Base-by-base conservation (phyloP, 2,888 invertebrate genomes). In the Troides oblongomaculatus region DNA sequence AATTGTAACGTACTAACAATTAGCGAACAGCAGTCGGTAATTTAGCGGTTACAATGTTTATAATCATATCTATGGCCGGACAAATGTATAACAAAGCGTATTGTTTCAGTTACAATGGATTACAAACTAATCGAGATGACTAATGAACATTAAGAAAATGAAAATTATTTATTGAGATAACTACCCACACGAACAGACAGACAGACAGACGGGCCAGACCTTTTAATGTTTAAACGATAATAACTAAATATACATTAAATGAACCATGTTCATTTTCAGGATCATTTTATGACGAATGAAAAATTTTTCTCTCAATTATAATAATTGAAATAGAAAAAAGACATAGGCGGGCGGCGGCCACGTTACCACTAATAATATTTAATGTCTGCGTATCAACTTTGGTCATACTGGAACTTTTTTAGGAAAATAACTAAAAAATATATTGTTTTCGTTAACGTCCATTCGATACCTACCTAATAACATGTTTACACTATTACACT, bases 401-500 rank as follows among this genome's bases (percentile, higher is more conserved):
- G 67, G 67, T 67, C 67, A 67, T 62, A 62, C 67, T 60, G 70
- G 64, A 64, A 68, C 25, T 68, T 68, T 59, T 61, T 64, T 73
- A 71, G 64, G 69, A 68, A 71, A 72, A 71, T 68, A 68, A 71
- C 71, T 71, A 70, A 53, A n/a, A 53, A 53, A 43, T 43, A 70
- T 68, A 63, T 68, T 70, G 63, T 46, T 70, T 70, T 60, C n/a
- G 10, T 30, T 53, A 63, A 56, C 59, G 43, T 18, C 59, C 43
- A 63, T 70, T 60, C 63, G 12, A 23, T 64, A 65, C 21, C 57
- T 66, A 66, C 7, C 17, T n/a, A 46, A 53, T 53, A 46, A 61
- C 66, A 63, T 62, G 57, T 62, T 60, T 66, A 63, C 63, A 63
- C 66, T 66, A 70, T 70, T 46, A 67, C 66, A 70, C 64, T 67